Percentiles rank a stretch among this genome's conserved stretches.
Conservation (phyloP, 2,113 vertebrate genomes). For the Anas platyrhynchos region DNA sequence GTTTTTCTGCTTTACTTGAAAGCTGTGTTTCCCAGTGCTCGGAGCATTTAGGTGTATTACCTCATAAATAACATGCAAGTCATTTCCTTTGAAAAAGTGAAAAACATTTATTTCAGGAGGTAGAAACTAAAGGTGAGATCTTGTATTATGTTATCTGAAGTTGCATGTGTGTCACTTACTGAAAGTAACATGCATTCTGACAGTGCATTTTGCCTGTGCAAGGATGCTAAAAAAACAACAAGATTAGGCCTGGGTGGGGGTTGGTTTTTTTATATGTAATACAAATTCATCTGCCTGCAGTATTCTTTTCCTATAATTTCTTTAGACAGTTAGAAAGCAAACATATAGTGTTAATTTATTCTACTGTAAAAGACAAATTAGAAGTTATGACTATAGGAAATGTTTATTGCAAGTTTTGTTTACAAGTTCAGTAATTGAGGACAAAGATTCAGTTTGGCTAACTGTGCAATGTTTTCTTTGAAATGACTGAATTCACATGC, state of each 20-base stretch:
- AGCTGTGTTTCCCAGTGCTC: slow-evolving; percentile 49
- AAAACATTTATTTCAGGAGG: slow-evolving; percentile 20
- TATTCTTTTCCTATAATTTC: background rate
- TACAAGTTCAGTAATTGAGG: background rate
- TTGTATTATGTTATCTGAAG: background rate
- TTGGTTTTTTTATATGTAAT: background rate
- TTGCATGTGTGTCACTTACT: background rate
- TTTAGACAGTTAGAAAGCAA: background rate
- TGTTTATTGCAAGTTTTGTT: background rate
- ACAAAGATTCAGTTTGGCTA: background rate
- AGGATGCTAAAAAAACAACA: background rate
- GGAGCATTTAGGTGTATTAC: slow-evolving; percentile 44
- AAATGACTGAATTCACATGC: background rate
- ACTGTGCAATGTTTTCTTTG: background rate
- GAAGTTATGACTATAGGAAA: background rate
- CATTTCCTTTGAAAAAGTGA: slow-evolving; percentile 26
- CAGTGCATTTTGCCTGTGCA: accelerated
- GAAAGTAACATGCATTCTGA: background rate
- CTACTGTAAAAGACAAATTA: background rate
- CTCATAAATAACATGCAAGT: slow-evolving; percentile 58
- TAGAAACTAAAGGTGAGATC: background rate
- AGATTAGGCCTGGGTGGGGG: accelerated
- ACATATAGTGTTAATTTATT: background rate
- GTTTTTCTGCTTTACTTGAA: slow-evolving; percentile 62
- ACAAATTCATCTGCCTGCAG: background rate